Base-by-base conservation (phyloP, 2,113 vertebrate genomes). In the Ellobius talpinus region DNA sequence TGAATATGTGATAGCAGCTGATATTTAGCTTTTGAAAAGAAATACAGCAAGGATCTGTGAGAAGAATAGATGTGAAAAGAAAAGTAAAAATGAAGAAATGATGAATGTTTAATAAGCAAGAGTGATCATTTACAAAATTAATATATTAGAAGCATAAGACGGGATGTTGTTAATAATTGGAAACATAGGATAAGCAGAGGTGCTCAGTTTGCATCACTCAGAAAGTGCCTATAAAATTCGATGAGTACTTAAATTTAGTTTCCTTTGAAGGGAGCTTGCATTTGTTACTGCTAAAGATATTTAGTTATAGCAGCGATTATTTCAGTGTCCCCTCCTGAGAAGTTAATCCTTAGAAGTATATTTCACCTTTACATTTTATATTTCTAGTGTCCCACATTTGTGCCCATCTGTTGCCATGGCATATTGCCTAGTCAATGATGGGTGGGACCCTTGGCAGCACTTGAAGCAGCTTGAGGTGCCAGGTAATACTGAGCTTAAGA, bases 351-450 rank as follows among this genome's bases (percentile, higher is more conserved):
- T 97, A 96, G 96, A 98, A 97, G 87, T 96, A 91, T 84, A 91
- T 91, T 98, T 95, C 45, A 97, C 91, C 21, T 85, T 73, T 58
- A 94, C 50, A 82, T 92, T 47, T 87, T 78, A 96, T 85, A 86
- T 93, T 96, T 95, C 58, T 95, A 23, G 47, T 94, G 87, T 63
- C 88, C 65, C 85, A 76, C 65, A 76, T 68, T n/a, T 31, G 33
- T n/a, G 77, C 61, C 97, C 98, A 96, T 98, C 98, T 98, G 98
- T 96, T 96, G 93, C 50, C 17, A 92, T 97, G 97, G 98, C 97
- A 94, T 6, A 0, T 3, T 91, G 96, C 97, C 97, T 94, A 72
- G 72, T 95, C 42, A 39, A 65, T 93, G 61, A 61, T 97, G 93
- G 90, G 85, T 97, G 95, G 94, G 96, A 97, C 47, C 93, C 66